phyloP scores from a whole-genome alignment of 2,888 invertebrate genomes.

The Beris chalybata region DNA sequence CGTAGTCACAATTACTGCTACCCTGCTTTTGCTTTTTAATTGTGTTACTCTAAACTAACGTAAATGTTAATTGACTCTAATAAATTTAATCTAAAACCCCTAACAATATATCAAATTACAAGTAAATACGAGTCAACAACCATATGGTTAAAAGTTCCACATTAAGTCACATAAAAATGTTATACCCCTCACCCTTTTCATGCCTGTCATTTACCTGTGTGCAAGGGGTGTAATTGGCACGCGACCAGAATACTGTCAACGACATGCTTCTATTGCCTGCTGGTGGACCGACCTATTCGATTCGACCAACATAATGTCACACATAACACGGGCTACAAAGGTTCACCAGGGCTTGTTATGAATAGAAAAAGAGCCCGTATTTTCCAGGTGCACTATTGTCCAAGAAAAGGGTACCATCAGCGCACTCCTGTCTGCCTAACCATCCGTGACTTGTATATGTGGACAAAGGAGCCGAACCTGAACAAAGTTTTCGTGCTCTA shows the following conservation, averaged over 20 bases:
- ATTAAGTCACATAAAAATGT: constrained; percentile 20
- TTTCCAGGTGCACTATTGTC: constrained; percentile 32
- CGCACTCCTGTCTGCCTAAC: too few species aligned
- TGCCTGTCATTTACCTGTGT: constrained; percentile 20
- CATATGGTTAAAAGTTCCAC: constrained; percentile 18
- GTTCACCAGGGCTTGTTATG: constrained; percentile 17
- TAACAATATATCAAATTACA: constrained; percentile 22
- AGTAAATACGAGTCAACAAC: constrained; percentile 8
- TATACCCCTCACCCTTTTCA: constrained; percentile 26
- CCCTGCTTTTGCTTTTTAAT: too few species aligned
- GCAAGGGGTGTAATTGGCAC: constrained; percentile 25
- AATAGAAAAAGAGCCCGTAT: constrained; percentile 27
- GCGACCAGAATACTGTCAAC: constrained; percentile 29
- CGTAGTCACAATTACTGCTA: too few species aligned
- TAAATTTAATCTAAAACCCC: too few species aligned
- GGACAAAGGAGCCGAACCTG: too few species aligned
- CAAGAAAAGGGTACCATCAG: too few species aligned
- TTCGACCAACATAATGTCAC: constrained; percentile 29
- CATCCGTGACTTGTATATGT: too few species aligned
- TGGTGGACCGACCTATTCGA: constrained; percentile 9
- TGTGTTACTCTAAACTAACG: too few species aligned
- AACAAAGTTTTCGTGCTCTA: too few species aligned
- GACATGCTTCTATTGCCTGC: not conserved
- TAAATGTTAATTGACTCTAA: too few species aligned
- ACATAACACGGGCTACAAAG: constrained; percentile 15